These are phyloP conservation scores for Odobenus rosmarus DNA, from an alignment of 2,113 vertebrate genomes.

Conservation along the genomic window DNA sequence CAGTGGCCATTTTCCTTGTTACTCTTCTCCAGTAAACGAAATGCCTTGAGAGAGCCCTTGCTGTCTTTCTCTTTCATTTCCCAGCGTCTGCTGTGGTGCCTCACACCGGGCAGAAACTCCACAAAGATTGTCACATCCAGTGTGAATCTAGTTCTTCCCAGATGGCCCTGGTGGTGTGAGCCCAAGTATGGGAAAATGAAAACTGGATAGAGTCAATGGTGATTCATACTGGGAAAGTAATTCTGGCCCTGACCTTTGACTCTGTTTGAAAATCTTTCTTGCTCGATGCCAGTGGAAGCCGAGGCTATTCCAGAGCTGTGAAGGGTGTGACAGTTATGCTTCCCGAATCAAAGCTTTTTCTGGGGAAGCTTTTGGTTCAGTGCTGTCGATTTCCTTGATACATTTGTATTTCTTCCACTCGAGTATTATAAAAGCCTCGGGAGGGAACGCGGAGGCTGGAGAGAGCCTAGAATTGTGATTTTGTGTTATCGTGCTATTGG, in stretches of 20 bases:
- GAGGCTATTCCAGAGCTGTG: not conserved
- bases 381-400: not conserved
- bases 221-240: conserved; percentile 37
- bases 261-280: conserved; percentile 73
- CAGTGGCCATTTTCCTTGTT: not conserved
- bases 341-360: conserved; percentile 52
- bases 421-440: not conserved
- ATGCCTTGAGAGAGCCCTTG: not conserved
- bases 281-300: conserved; percentile 52
- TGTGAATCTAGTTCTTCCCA: not conserved
- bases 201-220: not conserved
- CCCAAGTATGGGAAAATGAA: not conserved
- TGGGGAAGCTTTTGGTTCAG: conserved; percentile 15
- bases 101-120: not conserved
- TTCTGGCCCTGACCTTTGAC: conserved; percentile 82
- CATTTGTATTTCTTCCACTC: not conserved
- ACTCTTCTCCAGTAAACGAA: not conserved
- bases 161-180: not conserved
- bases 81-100: not conserved
- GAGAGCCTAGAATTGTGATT: not conserved
- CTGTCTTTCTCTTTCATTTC: not conserved
- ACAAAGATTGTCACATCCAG: not conserved
- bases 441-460: not conserved
- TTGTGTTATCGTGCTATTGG: not conserved
- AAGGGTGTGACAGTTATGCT: conserved; percentile 72